Conservation (phyloP, 2,888 invertebrate species). For the Drosophila yooni region DNA sequence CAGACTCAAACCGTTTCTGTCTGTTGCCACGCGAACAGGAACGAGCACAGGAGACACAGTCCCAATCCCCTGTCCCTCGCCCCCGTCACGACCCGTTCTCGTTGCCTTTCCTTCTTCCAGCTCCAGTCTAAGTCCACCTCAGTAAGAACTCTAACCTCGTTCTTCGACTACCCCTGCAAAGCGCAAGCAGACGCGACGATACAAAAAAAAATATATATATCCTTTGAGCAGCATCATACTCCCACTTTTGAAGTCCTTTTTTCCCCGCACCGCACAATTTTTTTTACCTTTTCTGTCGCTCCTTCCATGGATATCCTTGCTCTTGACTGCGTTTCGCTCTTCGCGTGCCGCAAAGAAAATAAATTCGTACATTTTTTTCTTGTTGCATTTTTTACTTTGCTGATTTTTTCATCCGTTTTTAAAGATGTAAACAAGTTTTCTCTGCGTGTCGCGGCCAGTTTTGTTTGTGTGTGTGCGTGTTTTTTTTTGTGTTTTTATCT, state of each 20-base stretch:
- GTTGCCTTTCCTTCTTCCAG: background rate
- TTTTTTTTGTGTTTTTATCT: conserved; percentile 39
- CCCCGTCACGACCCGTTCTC: background rate
- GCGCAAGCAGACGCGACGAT: conserved; percentile 61
- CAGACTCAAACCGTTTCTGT: conserved; percentile 62
- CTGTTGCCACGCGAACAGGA: conserved; percentile 53
- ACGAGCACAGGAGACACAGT: conserved; percentile 15
- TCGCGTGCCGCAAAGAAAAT: conserved; percentile 62
- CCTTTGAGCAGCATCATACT: conserved; percentile 65
- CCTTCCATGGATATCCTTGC: conserved; percentile 60
- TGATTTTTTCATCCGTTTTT: conserved; percentile 55
- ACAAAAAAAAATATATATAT: conserved; percentile 43
- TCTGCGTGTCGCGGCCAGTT: conserved; percentile 61
- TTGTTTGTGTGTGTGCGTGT: conserved; percentile 31
- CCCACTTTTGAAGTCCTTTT: conserved; percentile 34
- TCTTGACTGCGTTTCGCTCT: conserved; percentile 52
- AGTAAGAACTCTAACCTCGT: conserved; percentile 28
- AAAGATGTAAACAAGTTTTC: conserved; percentile 82
- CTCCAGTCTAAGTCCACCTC: conserved; percentile 43
- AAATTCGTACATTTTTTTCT: conserved; percentile 34
- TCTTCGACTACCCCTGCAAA: conserved; percentile 4
- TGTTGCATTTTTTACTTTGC: conserved; percentile 46
- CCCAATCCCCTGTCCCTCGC: conserved; percentile 4
- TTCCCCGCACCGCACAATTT: conserved; percentile 45
- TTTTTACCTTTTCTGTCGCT: conserved; percentile 35